Percentiles rank a stretch among this genome's conserved stretches.
Evolutionary conservation across 2,888 invertebrate species (phyloP).

Genomic region (Rapana venosa): DNA sequence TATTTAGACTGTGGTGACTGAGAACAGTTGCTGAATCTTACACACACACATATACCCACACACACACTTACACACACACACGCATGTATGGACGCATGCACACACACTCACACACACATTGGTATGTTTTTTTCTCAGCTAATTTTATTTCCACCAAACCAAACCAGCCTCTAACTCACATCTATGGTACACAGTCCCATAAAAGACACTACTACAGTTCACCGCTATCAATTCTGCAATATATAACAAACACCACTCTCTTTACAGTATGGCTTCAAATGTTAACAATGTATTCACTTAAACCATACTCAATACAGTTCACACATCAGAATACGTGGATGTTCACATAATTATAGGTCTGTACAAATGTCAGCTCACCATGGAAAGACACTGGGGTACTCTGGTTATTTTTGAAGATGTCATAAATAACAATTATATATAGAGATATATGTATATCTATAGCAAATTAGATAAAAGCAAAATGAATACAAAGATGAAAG

Average conservation of each 20-base stretch:
- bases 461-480: no score
- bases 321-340: background rate
- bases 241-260: background rate
- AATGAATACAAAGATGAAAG: background rate
- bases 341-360: background rate
- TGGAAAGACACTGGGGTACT: conserved; percentile 16
- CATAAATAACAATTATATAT: background rate
- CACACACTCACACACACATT: background rate
- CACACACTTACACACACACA: background rate
- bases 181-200: no score
- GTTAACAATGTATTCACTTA: background rate
- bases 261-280: background rate
- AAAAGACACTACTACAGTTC: no score
- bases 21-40: no score
- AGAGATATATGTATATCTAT: no score
- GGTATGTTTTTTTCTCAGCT: background rate
- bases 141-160: conserved; percentile 3
- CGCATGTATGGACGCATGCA: background rate
- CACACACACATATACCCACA: background rate
- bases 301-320: background rate
- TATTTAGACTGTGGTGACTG: no score
- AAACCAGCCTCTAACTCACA: background rate
- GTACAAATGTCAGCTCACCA: background rate
- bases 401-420: background rate
- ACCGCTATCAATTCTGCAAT: background rate